Conservation (phyloP, 2,797 vertebrate genomes). For the Propithecus deckenii region DNA sequence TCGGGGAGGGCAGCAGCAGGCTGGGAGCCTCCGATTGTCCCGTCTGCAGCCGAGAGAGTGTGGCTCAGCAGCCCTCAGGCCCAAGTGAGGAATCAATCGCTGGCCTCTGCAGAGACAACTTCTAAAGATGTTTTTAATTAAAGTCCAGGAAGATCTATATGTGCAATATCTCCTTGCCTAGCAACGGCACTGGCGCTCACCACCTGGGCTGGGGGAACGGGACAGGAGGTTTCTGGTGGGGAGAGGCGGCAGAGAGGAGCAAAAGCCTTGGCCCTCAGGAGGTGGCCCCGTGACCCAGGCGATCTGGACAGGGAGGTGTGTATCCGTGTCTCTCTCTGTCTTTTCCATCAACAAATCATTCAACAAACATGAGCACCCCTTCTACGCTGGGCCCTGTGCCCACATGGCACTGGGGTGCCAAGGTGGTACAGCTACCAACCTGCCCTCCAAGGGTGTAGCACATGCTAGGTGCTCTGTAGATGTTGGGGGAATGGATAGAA, state of each 20-base stretch:
- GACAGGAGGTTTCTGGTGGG: slow-evolving; percentile 11
- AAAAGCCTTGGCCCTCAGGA: neutral
- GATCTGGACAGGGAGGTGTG: neutral
- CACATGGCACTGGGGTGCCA: neutral
- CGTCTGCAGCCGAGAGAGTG: slow-evolving; percentile 47
- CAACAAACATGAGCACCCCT: neutral
- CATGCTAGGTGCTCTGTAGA: neutral
- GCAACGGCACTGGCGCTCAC: slow-evolving; percentile 71
- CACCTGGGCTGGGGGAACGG: neutral
- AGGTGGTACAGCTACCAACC: neutral
- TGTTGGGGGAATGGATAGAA: neutral
- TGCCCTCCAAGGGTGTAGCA: neutral
- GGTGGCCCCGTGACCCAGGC: neutral
- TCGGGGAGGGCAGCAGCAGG: neutral
- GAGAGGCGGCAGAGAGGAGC: neutral
- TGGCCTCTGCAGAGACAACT: slow-evolving; percentile 76
- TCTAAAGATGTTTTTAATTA: slow-evolving; percentile 84
- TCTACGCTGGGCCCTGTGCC: neutral
- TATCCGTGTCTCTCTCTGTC: neutral
- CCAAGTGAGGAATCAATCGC: slow-evolving; percentile 77
- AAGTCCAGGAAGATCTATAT: slow-evolving; percentile 83
- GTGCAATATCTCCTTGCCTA: slow-evolving; percentile 78
- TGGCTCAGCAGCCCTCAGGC: slow-evolving; percentile 72
- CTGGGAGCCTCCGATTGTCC: slow-evolving; percentile 12
- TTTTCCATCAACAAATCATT: neutral